Evolutionary conservation across 2,888 invertebrate genomes (phyloP).

Genomic region (Rhimphoctona megacephalus): DNA sequence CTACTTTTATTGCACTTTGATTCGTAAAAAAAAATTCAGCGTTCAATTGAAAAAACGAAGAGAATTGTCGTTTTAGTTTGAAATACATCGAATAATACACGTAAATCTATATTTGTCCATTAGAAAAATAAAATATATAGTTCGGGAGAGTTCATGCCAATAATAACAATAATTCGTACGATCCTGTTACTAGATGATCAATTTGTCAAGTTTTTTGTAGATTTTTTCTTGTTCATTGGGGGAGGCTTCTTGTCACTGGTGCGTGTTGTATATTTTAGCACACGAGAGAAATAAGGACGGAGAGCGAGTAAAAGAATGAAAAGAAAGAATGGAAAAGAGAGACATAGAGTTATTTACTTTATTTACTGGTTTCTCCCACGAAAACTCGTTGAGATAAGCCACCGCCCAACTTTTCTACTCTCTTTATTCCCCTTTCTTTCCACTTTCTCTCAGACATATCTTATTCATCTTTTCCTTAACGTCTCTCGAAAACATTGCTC

Average conservation of each 20-base stretch:
- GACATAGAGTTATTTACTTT: constrained; percentile 68
- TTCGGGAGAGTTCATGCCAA: no score
- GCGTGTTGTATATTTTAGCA: constrained; percentile 53
- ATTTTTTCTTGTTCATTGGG: constrained; percentile 17
- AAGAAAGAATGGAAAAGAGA: not conserved
- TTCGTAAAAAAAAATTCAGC: no score
- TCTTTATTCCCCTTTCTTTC: constrained; percentile 37
- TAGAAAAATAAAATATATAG: no score
- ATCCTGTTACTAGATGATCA: constrained; percentile 70
- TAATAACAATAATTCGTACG: constrained; percentile 39
- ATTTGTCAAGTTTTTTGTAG: constrained; percentile 31
- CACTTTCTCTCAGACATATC: not conserved
- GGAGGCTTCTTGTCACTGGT: constrained; percentile 67
- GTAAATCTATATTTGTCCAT: no score
- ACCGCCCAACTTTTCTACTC: constrained; percentile 70
- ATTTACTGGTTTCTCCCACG: constrained; percentile 74
- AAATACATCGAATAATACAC: no score
- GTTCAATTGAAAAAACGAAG: no score
- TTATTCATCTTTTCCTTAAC: constrained; percentile 1
- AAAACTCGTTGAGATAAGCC: constrained; percentile 79
- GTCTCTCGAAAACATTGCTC: not conserved
- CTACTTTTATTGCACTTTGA: no score
- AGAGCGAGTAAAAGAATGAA: constrained; percentile 27
- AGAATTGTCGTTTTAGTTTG: no score
- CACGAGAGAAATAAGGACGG: constrained; percentile 35